phyloP scores from a whole-genome alignment of 1,140 invertebrate genomes.

The Zelostemma sp. region DNA sequence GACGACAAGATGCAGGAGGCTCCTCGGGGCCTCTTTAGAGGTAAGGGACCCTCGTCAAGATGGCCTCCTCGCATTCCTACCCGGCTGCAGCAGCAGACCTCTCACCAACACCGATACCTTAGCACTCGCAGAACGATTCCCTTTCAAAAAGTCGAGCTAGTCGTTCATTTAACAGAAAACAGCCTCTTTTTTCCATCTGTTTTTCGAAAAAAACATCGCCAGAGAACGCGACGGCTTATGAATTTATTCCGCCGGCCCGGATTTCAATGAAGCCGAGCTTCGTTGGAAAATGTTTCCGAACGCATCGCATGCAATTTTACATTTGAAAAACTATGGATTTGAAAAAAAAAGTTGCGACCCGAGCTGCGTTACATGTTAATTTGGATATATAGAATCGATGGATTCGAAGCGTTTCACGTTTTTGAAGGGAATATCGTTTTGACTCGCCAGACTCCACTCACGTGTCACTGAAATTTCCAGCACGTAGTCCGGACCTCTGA shows the following conservation, averaged over 20 bases:
- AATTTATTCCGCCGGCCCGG: too few species aligned
- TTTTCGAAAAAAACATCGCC: too few species aligned
- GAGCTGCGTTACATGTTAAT: too few species aligned
- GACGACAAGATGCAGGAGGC: constrained; percentile 48
- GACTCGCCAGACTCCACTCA: constrained; percentile 40
- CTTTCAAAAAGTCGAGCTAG: constrained; percentile 43
- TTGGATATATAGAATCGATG: too few species aligned
- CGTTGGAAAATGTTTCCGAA: too few species aligned
- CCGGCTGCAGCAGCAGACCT: constrained; percentile 31
- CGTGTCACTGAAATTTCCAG: constrained; percentile 42
- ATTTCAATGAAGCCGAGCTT: too few species aligned
- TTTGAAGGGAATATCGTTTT: neutral
- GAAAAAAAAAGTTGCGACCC: too few species aligned
- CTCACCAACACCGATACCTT: constrained; percentile 40
- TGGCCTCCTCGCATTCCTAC: constrained; percentile 65
- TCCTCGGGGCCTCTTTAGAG: constrained; percentile 54
- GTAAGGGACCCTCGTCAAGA: constrained; percentile 59
- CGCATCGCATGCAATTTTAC: too few species aligned
- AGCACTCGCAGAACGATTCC: constrained; percentile 46
- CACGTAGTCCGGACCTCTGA: constrained; percentile 18
- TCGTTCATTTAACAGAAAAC: constrained; percentile 41
- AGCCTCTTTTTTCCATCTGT: too few species aligned
- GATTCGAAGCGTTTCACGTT: too few species aligned
- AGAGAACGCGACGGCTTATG: too few species aligned
- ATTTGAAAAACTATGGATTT: too few species aligned